Evolutionary conservation across 53 echinoderm and acorn worm species (phyloP), one percentile per base, ranked within the genome.

Genomic region (Patiria pectinifera): DNA sequence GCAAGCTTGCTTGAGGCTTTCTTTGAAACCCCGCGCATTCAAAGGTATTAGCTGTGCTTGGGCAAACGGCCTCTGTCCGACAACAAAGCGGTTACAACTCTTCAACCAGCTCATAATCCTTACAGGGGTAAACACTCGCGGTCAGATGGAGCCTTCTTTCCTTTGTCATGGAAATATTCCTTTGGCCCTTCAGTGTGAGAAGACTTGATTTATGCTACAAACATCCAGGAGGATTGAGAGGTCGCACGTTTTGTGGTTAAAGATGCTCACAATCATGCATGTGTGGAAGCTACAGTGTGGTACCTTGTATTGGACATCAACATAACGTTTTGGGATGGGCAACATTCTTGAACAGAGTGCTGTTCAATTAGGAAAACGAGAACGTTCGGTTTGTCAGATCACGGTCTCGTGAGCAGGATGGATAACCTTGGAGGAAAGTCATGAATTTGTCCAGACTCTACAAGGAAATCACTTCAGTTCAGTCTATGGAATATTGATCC

Each of bases 101-200:
- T 84, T 84, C 44, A 84, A 63, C 69, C 45, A 35, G 63, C 2
- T 70, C 70, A 70, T 70, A 66, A 44, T 62, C 59, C 26, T 58
- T n/a, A 53, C 59, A n/a, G 58, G 21, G 35, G 11, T 11, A 77
- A 8, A 43, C 11, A 11, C 45, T 14, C 0, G 26, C 26, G 77
- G 77, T 77, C 47, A 84, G 22, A 63, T 63, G 62, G 43, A 62
- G 62, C 69, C n/a, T 25, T 26, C 84, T 3, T 4, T 45, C 19
- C 45, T 84, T 84, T 84, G 84, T 84, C 46, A 84, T 84, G 62
- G 84, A 84, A 84, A 84, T 84, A 2, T 6, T 43, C 18, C 1
- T 14, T 63, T 43, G 6, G 45, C 4, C 0, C 66, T 84, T 15
- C 69, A n/a, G 69, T 58, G 62, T 63, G 44, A 18, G 18, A 62